These are phyloP conservation scores for Nannoperca obscura DNA, from an alignment of 2,797 vertebrate genomes.

Conservation along the genomic window DNA sequence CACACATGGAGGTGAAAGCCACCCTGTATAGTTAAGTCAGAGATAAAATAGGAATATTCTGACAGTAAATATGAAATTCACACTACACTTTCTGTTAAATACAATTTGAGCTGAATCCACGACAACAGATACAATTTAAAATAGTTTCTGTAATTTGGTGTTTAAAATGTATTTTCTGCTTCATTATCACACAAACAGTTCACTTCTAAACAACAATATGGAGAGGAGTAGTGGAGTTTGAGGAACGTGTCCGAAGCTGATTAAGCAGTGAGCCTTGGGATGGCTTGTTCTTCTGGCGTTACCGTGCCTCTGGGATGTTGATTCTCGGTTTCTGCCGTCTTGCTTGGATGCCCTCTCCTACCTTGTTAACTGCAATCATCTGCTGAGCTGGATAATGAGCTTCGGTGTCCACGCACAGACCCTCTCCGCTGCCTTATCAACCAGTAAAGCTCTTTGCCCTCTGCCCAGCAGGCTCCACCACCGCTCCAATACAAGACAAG, in stretches of 20 bases:
- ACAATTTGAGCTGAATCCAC: neutral
- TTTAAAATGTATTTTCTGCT: neutral
- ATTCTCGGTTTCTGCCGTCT: slow-evolving; percentile 32
- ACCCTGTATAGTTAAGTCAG: too few species aligned
- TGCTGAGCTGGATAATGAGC: slow-evolving; percentile 69
- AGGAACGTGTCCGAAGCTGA: neutral
- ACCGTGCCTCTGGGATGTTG: slow-evolving; percentile 24
- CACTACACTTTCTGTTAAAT: neutral
- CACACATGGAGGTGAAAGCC: too few species aligned
- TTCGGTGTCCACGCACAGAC: slow-evolving; percentile 30
- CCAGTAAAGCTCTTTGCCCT: slow-evolving; percentile 12
- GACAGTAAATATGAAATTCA: too few species aligned
- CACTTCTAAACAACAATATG: neutral
- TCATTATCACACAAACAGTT: neutral
- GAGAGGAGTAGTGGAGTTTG: neutral
- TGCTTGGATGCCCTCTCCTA: slow-evolving; percentile 51
- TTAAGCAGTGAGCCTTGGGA: slow-evolving; percentile 19
- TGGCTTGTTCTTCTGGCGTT: slow-evolving; percentile 17
- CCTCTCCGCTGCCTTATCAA: slow-evolving; percentile 11
- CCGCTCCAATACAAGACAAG: neutral
- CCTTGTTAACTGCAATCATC: slow-evolving; percentile 63
- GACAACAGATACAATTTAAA: neutral
- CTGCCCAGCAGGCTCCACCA: neutral
- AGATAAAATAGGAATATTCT: too few species aligned
- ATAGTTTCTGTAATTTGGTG: neutral